A percentile compares a stretch with the other conserved stretches of the same genome.
phyloP scores from a whole-genome alignment of 1,140 invertebrate species.

The Lanistes nyassanus region DNA sequence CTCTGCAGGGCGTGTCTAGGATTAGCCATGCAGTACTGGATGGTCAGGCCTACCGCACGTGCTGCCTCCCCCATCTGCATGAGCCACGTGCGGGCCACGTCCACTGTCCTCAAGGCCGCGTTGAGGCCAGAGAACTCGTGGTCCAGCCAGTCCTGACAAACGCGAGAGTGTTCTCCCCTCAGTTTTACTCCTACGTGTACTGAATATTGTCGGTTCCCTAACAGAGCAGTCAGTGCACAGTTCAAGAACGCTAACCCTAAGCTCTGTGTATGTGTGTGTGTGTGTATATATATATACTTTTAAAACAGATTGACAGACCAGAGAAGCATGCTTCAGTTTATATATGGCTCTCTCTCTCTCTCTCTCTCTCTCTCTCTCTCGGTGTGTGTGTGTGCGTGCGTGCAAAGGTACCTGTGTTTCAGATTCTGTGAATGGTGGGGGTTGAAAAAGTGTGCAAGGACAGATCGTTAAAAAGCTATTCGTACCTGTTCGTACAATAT shows the following conservation, averaged over 20 bases:
- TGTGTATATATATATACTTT: too few relatives aligned
- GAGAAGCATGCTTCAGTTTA: too few relatives aligned
- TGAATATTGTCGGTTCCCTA: too few relatives aligned
- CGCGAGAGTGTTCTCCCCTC: background rate
- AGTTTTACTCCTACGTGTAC: too few relatives aligned
- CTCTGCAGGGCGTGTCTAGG: constrained; percentile 42
- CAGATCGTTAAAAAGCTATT: background rate
- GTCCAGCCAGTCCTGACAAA: constrained; percentile 44
- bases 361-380: too few relatives aligned
- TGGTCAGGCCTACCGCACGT: constrained; percentile 34
- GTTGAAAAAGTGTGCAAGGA: background rate
- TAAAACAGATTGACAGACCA: too few relatives aligned
- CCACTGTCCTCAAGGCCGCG: constrained; percentile 30
- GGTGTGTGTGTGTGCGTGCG: too few relatives aligned
- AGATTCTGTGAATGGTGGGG: background rate
- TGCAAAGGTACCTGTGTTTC: too few relatives aligned
- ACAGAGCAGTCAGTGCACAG: too few relatives aligned
- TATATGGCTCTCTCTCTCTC: too few relatives aligned
- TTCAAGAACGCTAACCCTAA: too few relatives aligned
- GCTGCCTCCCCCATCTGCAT: constrained; percentile 49
- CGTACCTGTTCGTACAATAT: constrained; percentile 27
- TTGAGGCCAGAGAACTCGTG: constrained; percentile 34
- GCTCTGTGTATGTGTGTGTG: too few relatives aligned
- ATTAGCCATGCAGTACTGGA: constrained; percentile 53
- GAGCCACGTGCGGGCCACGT: constrained; percentile 47